Percentiles rank a stretch among this genome's conserved stretches.
These are phyloP conservation scores for Isoperla grammatica DNA, from an alignment of 2,888 invertebrate genomes.

Conservation along the genomic window DNA sequence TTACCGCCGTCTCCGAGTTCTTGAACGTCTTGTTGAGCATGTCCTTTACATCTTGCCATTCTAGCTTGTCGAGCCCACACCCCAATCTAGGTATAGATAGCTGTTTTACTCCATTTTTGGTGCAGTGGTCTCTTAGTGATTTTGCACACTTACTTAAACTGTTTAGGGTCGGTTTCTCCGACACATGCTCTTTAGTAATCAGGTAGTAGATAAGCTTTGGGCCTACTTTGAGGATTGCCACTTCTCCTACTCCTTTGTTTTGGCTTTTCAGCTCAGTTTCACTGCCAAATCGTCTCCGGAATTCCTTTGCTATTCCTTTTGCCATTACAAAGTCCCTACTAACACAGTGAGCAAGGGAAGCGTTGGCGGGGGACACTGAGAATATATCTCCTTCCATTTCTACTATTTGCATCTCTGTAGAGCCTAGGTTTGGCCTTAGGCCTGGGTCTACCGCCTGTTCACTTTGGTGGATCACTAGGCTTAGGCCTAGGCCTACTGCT, in stretches of 20 bases:
- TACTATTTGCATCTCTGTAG: no score
- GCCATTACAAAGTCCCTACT: no score
- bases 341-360: no score
- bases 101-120: slow-evolving; percentile 36
- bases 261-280: slow-evolving; percentile 10
- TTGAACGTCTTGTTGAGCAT: slow-evolving; percentile 38
- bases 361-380: no score
- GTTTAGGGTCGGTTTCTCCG: slow-evolving; percentile 41
- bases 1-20: not conserved
- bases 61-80: slow-evolving; percentile 43
- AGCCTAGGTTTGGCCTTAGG: no score
- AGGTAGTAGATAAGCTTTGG: slow-evolving; percentile 34
- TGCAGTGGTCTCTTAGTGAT: slow-evolving; percentile 39
- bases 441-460: no score
- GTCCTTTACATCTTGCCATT: slow-evolving; percentile 40
- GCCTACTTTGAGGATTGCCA: not conserved
- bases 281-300: slow-evolving; percentile 3
- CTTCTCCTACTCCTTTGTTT: slow-evolving; percentile 4
- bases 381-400: no score
- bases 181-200: slow-evolving; percentile 39
- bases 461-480: no score
- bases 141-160: slow-evolving; percentile 37
- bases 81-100: slow-evolving; percentile 44
- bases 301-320: no score
- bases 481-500: no score